Conservation (phyloP, 2,797 vertebrate genomes). For the Bradypus variegatus region DNA sequence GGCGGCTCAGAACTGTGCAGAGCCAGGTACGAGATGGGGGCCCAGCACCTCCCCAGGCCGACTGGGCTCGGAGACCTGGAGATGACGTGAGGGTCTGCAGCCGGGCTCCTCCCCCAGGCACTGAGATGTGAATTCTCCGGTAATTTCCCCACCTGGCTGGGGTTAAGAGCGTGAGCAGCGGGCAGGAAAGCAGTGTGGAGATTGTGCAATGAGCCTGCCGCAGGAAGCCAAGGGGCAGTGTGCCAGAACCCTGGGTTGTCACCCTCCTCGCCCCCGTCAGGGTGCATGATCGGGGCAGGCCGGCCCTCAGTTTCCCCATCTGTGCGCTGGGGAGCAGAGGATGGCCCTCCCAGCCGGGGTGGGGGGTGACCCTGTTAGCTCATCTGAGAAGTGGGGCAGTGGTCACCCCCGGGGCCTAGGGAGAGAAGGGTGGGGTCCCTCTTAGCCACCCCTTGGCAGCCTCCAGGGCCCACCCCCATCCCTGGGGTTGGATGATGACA, state of each 20-base stretch:
- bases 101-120: too few relatives aligned
- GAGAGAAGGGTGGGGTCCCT: neutral
- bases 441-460: neutral
- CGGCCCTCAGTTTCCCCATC: neutral
- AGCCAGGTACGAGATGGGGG: neutral
- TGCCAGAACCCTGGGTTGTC: neutral
- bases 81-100: neutral
- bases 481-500: too few relatives aligned
- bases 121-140: neutral
- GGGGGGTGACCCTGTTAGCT: neutral
- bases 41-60: neutral
- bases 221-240: neutral
- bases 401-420: neutral
- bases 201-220: neutral
- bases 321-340: too few relatives aligned
- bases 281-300: neutral
- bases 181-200: neutral
- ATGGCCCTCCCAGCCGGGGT: neutral
- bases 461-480: neutral
- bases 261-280: too few relatives aligned
- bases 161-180: neutral
- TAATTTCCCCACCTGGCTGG: neutral
- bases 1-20: neutral
- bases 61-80: neutral
- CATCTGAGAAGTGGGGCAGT: neutral